Evolutionary conservation across 1,140 invertebrate genomes (phyloP).

Genomic region (Colletes latitarsis): DNA sequence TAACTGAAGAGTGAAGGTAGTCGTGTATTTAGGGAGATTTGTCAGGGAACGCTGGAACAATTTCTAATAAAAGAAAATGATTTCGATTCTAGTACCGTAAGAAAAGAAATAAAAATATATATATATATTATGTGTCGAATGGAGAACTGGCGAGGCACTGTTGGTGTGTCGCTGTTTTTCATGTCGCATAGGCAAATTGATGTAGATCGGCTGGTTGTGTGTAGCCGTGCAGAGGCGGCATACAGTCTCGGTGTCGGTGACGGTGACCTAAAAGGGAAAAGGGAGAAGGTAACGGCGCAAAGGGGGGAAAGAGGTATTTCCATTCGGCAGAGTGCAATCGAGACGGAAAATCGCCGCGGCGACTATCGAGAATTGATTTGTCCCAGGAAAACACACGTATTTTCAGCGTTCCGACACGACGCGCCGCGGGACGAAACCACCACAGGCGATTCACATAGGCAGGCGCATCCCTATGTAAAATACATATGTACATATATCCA

Average conservation of each 20-base stretch:
- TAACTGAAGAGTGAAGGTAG: no score
- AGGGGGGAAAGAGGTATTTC: slow-evolving; percentile 48
- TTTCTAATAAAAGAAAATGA: no score
- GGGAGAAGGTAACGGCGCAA: slow-evolving; percentile 10
- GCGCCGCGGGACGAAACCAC: neutral
- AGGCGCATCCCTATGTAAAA: no score
- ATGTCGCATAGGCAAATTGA: slow-evolving; percentile 33
- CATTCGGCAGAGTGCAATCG: slow-evolving; percentile 55
- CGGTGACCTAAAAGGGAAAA: slow-evolving; percentile 34
- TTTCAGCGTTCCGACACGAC: slow-evolving; percentile 14
- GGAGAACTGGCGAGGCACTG: no score
- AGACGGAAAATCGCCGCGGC: slow-evolving; percentile 51
- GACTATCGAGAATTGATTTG: slow-evolving; percentile 58
- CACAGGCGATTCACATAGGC: neutral
- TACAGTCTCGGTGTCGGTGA: slow-evolving; percentile 27
- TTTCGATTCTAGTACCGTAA: no score
- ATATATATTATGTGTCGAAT: no score
- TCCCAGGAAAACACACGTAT: slow-evolving; percentile 52
- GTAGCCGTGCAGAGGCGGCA: neutral
- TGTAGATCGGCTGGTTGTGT: neutral
- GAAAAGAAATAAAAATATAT: no score
- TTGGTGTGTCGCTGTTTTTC: slow-evolving; percentile 5
- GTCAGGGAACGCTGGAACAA: no score
- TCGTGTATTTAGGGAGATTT: no score
- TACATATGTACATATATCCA: no score